Percentiles rank a stretch among this genome's conserved stretches.
Conservation (phyloP, 1,140 invertebrate species). For the Anastrepha ludens region DNA sequence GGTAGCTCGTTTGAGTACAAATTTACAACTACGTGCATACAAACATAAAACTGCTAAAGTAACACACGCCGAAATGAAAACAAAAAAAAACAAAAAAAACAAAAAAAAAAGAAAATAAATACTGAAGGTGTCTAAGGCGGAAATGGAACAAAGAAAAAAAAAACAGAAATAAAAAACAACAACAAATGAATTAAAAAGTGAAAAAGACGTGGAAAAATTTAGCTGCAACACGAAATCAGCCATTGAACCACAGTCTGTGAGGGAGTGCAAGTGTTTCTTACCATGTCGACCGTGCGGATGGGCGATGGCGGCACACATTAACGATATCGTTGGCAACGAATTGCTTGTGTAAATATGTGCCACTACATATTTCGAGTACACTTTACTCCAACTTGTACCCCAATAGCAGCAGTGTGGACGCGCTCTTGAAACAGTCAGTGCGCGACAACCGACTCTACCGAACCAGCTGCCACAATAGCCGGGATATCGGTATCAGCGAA, state of each 20-base stretch:
- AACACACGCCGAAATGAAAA: not conserved
- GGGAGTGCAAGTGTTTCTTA: constrained; percentile 49
- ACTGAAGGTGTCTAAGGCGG: constrained; percentile 45
- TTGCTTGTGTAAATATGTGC: not conserved
- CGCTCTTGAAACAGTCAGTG: constrained; percentile 49
- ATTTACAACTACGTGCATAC: not conserved
- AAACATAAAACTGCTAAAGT: not conserved
- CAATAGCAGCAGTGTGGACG: not conserved
- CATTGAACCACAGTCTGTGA: constrained; percentile 11
- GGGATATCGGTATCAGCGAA: constrained; percentile 42
- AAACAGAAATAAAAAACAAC: not conserved
- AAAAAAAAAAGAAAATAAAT: not conserved
- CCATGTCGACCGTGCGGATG: not conserved
- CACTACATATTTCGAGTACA: constrained; percentile 28
- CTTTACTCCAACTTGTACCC: constrained; percentile 21
- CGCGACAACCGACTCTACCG: constrained; percentile 45
- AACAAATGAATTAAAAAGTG: constrained; percentile 24
- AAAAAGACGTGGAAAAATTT: not conserved
- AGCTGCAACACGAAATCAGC: constrained; percentile 40
- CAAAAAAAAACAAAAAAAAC: not conserved
- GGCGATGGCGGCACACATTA: not conserved
- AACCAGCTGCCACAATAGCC: constrained; percentile 45
- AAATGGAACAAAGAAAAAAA: constrained; percentile 39
- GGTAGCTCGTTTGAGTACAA: not conserved
- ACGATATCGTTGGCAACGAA: constrained; percentile 47